These are phyloP conservation scores for Stictocephala bisonia DNA, from an alignment of 2,888 invertebrate genomes.

Conservation along the genomic window DNA sequence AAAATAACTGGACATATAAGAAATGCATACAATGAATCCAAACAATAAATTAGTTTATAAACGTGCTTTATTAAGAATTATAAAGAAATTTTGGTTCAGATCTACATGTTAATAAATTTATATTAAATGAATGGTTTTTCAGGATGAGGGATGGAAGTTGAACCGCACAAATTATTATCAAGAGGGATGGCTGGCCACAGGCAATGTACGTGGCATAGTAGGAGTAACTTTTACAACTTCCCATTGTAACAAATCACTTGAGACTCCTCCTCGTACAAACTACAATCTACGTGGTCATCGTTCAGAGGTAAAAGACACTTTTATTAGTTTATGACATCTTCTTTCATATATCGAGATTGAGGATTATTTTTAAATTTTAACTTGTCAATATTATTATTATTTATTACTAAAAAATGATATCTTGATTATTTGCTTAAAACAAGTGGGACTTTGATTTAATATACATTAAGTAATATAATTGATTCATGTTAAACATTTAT, in stretches of 20 bases:
- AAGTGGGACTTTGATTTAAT: background rate
- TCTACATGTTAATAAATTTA: too few relatives aligned
- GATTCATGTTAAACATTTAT: too few relatives aligned
- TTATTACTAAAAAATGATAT: too few relatives aligned
- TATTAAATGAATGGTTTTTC: too few relatives aligned
- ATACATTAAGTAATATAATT: too few relatives aligned
- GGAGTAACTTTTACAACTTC: conserved; percentile 97
- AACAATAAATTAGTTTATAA: too few relatives aligned
- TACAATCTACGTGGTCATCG: conserved; percentile 97
- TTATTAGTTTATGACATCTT: background rate
- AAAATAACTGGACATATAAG: too few relatives aligned
- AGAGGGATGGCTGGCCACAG: conserved; percentile 97
- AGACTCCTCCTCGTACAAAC: conserved; percentile 91
- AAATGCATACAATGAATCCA: too few relatives aligned
- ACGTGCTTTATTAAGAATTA: too few relatives aligned
- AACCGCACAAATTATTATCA: conserved; percentile 96
- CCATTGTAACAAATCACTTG: conserved; percentile 84
- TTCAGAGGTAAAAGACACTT: conserved; percentile 87
- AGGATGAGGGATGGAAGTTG: conserved; percentile 96
- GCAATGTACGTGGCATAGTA: conserved; percentile 93
- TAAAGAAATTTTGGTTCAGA: too few relatives aligned
- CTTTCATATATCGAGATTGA: background rate
- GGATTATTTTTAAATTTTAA: background rate
- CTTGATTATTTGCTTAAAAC: background rate
- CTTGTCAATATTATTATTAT: too few relatives aligned